These are phyloP conservation scores for Pristionchus exspectatus DNA, from an alignment of 2,888 invertebrate species.

Conservation along the genomic window DNA sequence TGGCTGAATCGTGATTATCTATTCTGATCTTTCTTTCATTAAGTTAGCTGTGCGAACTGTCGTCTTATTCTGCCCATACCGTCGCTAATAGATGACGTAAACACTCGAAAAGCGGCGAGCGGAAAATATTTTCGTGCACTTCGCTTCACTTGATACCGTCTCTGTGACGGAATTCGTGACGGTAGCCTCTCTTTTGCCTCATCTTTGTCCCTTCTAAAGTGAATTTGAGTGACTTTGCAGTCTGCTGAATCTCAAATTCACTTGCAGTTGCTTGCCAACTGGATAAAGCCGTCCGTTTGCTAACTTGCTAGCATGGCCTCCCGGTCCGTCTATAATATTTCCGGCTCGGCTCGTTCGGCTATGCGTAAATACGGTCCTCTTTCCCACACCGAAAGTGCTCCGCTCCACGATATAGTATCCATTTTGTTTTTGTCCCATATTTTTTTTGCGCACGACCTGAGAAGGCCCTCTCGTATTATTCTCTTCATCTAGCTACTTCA, in stretches of 20 bases:
- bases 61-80: not conserved
- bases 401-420: not conserved
- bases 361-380: not conserved
- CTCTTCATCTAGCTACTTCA: not conserved
- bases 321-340: not conserved
- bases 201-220: not conserved
- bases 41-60: not conserved
- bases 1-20: not conserved
- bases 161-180: not conserved
- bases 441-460: not conserved
- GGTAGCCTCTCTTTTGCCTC: not conserved
- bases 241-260: too few relatives aligned
- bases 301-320: not conserved
- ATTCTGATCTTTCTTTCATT: too few relatives aligned
- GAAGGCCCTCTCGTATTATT: constrained; percentile 6
- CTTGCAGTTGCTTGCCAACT: too few relatives aligned
- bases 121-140: constrained; percentile 21
- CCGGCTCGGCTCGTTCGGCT: not conserved
- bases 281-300: too few relatives aligned
- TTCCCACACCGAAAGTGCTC: not conserved
- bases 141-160: not conserved
- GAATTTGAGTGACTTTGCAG: not conserved
- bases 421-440: not conserved
- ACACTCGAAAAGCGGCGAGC: not conserved
- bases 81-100: constrained; percentile 9